Evolutionary conservation across 2,888 invertebrate genomes (phyloP).

Genomic region (Caenorhabditis virilis): DNA sequence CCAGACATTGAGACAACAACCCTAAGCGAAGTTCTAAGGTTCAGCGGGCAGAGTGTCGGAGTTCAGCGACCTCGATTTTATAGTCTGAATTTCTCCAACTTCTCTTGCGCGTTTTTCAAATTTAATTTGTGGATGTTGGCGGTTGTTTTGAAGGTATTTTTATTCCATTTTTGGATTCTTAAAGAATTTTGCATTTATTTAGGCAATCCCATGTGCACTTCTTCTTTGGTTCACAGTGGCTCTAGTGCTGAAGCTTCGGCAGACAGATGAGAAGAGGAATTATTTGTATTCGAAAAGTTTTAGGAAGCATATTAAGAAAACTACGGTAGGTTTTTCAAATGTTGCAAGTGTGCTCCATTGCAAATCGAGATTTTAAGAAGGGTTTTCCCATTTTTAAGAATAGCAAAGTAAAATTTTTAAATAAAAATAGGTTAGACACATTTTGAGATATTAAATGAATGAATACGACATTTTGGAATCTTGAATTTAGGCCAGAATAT

Average conservation of each 20-base stretch:
- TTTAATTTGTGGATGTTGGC: constrained; percentile 60
- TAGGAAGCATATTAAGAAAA: constrained; percentile 58
- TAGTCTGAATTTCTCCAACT: constrained; percentile 41
- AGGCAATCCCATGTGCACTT: constrained; percentile 56
- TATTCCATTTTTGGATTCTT: background rate
- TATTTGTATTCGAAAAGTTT: constrained; percentile 64
- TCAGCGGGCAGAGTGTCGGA: constrained; percentile 20
- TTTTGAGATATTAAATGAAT: too few species aligned
- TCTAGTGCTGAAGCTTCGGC: constrained; percentile 52
- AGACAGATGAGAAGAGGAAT: constrained; percentile 57
- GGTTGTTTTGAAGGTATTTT: constrained; percentile 49
- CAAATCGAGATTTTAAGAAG: too few species aligned
- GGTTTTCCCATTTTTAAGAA: too few species aligned
- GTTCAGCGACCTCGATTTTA: constrained; percentile 15
- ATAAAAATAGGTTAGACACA: too few species aligned
- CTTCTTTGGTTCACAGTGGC: constrained; percentile 59
- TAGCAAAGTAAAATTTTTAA: too few species aligned
- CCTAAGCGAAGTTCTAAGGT: constrained; percentile 12
- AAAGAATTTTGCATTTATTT: background rate
- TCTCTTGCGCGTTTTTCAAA: constrained; percentile 56
- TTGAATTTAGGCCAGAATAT: too few species aligned
- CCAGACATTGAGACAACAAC: constrained; percentile 41
- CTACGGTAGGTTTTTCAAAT: constrained; percentile 53
- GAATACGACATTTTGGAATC: too few species aligned
- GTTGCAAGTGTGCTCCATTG: too few species aligned